Base-by-base conservation (phyloP, 2,797 vertebrate genomes). In the Gambelia wislizenii region DNA sequence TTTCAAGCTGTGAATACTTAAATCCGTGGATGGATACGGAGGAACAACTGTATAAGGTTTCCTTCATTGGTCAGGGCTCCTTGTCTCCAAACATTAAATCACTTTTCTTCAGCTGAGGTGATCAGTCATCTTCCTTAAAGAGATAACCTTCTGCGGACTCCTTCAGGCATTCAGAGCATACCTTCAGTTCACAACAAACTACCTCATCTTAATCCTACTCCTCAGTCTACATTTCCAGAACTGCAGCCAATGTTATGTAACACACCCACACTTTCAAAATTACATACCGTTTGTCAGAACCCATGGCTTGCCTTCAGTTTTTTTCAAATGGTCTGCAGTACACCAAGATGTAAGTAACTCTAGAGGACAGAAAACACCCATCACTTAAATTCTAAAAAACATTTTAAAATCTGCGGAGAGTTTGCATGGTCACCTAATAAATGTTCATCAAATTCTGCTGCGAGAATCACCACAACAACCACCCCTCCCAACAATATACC, bases 231-330 rank as follows among this genome's bases (percentile, higher is more conserved):
- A 64, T 49, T 30, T n/a, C 20, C 30, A 18, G 69, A 84, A n/a
- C 7, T 7, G 44, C 44, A 69, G 30, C n/a, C 27, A 72, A 27
- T 22, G 33, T 59, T 10, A 20, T 59, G 80, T 27, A 14, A 18
- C 61, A 74, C 20, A 36, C 56, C 64, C 64, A 67, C 9, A 4
- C 64, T 13, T 59, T 89, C 13, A 39, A 3, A 14, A 61, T 56
- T 84, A 36, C 96, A 94, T 77, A 97, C 97, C 97, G 93, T 89
- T 97, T 97, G 89, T 97, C 97, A 61, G 97, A 97, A 81, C 97
- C 97, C 97, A 97, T 97, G 89, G 44, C 92, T 78, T 90, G 76
- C 8, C 47, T 86, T 82, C 33, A 39, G 27, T 42, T 82, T n/a
- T 54, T 10, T 61, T 33, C 74, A 14, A 79, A 54, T 6, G 10